Evolutionary conservation across 2,113 vertebrate genomes (phyloP).

Genomic region (Hypanus sabinus): DNA sequence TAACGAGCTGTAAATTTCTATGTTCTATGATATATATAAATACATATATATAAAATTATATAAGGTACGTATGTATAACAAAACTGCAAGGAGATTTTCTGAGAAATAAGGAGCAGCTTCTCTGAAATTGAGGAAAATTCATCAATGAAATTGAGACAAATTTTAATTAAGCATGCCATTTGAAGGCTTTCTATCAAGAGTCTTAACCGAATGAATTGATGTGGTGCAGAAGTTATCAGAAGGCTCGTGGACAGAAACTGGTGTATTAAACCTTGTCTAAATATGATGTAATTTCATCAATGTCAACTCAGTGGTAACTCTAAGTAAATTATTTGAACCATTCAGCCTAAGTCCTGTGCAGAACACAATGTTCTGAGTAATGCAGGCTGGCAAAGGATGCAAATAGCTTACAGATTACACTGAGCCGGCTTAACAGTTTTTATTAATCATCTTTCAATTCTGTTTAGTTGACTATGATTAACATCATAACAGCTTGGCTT

Average conservation of each 20-base stretch:
- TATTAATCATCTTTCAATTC: neutral
- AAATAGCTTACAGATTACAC: neutral
- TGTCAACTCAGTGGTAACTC: neutral
- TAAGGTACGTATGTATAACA: too few species aligned
- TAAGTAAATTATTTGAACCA: neutral
- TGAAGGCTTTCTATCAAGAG: too few species aligned
- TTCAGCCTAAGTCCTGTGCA: neutral
- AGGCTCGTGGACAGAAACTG: neutral
- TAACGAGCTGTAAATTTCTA: too few species aligned
- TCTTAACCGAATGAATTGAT: neutral
- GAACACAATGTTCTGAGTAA: neutral
- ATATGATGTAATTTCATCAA: neutral
- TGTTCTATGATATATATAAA: too few species aligned
- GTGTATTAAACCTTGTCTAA: neutral
- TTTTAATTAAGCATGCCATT: neutral
- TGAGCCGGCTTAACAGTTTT: neutral
- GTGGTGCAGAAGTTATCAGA: neutral
- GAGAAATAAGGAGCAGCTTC: neutral
- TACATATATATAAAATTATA: too few species aligned
- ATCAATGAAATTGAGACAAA: neutral
- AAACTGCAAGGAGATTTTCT: too few species aligned
- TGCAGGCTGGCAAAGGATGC: neutral
- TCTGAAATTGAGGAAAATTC: neutral
- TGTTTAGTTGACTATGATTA: neutral
- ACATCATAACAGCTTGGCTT: neutral